These are phyloP conservation scores for Eurytoma californica DNA, from an alignment of 2,888 invertebrate genomes.

Conservation along the genomic window DNA sequence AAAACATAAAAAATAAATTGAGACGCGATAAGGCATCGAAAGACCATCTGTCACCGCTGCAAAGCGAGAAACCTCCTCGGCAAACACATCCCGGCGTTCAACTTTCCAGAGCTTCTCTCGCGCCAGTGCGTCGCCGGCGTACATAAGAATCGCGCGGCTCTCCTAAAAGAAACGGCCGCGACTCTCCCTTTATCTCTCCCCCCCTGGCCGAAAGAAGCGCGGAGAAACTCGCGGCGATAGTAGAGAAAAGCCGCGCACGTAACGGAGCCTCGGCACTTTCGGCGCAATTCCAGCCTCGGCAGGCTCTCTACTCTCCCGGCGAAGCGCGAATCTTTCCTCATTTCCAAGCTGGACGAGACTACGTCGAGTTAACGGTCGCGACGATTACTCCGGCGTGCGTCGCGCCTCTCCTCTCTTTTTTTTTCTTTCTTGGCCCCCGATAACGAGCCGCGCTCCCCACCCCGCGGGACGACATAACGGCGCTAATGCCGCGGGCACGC, in stretches of 20 bases:
- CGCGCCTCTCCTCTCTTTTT: background rate
- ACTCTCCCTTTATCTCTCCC: conserved; percentile 1
- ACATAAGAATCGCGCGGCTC: too few relatives aligned
- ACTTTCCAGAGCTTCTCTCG: too few relatives aligned
- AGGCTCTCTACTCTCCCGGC: too few relatives aligned
- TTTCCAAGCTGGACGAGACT: background rate
- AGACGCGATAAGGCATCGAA: too few relatives aligned
- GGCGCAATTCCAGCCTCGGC: background rate
- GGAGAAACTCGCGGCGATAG: background rate
- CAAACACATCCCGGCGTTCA: too few relatives aligned
- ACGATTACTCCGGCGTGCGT: conserved; percentile 20
- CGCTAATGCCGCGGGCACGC: conserved; percentile 61
- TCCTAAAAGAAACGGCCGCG: background rate
- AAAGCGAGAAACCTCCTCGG: too few relatives aligned
- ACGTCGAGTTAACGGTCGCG: conserved; percentile 25
- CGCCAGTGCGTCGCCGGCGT: too few relatives aligned
- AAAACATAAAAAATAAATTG: too few relatives aligned
- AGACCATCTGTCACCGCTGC: too few relatives aligned
- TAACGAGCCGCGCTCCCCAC: background rate
- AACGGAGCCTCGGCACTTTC: background rate
- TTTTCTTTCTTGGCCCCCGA: background rate
- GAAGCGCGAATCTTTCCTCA: conserved; percentile 22
- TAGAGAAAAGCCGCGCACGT: background rate
- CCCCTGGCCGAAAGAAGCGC: background rate
- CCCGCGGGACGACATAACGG: conserved; percentile 59